A percentile compares a stretch with the other conserved stretches of the same genome.
Evolutionary conservation across 2,113 vertebrate genomes (phyloP).

Genomic region (Nycticebus coucang): DNA sequence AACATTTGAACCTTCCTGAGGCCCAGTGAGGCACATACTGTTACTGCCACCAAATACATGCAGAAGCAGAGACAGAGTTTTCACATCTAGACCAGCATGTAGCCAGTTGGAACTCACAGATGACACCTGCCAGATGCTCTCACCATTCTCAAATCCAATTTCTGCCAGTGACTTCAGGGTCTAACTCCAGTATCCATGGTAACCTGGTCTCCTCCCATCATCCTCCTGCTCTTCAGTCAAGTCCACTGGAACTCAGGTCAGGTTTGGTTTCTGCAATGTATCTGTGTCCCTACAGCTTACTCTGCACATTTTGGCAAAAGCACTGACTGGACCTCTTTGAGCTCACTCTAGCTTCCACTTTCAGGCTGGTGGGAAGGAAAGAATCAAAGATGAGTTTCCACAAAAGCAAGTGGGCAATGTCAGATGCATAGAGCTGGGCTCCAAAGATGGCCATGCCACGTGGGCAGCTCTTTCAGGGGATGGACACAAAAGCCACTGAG

Average conservation of each 20-base stretch:
- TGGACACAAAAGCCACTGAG: not conserved
- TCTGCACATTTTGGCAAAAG: not conserved
- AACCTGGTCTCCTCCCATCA: not conserved
- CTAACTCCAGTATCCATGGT: accelerated
- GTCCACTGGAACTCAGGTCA: accelerated
- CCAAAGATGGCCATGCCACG: constrained; percentile 62
- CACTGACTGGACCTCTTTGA: not conserved
- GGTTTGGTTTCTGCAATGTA: not conserved
- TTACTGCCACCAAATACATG: not conserved
- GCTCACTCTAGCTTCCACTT: not conserved
- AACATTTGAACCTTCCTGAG: not conserved
- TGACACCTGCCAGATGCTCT: not conserved
- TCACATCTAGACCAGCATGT: not conserved
- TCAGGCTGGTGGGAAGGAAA: constrained; percentile 17
- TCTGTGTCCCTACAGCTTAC: not conserved
- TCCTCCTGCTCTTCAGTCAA: not conserved
- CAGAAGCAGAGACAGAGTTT: not conserved
- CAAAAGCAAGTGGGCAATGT: not conserved
- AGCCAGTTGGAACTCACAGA: not conserved
- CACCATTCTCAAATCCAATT: not conserved
- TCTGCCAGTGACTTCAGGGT: accelerated
- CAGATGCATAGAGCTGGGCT: constrained; percentile 41
- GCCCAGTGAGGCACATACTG: not conserved
- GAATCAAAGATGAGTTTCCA: constrained; percentile 2
- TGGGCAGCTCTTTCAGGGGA: constrained; percentile 43